Evolutionary conservation across 2,888 invertebrate species (phyloP), one percentile per base, ranked within the genome.

Genomic region (Hipparchia sbordonii): DNA sequence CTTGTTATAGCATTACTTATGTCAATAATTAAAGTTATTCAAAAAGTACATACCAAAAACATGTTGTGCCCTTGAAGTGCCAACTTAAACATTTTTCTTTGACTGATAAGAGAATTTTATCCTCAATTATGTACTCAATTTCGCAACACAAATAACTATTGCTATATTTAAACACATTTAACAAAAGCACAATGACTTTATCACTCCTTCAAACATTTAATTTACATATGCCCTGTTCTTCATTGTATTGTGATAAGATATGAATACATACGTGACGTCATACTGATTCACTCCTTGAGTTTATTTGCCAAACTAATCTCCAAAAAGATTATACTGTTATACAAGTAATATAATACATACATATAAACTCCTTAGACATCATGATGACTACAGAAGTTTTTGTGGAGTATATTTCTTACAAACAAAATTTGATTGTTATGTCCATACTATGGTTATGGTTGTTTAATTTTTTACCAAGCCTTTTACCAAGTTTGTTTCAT

Each of bases 191-290:
- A 75, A 74, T 78, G 74, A 76, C 74, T 70, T 76, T 70, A 77
- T 75, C 74, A 70, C 71, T 71, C 45, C 56, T 71, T 70, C 74
- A 76, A 76, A 77, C 72, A 74, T 75, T 76, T 68, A 72, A 76
- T 76, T 75, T 72, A 67, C 65, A 77, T 75, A 56, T 63, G 61
- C 63, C 67, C 74, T 72, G 72, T 60, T 46, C 65, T 63, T 63
- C n/a, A 57, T 67, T 57, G 57, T 57, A 57, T 67, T 70, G 48
- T 70, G 77, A 79, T 78, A 79, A 78, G 61, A 63, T 39, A 39
- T 39, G 39, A 39, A 2, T 39, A 39, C 39, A 39, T 39, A 67
- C 54, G 71, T 73, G 76, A 79, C 76, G 74, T 74, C 76, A 76
- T 67, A 8, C 69, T 61, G 72, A 74, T 59, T 70, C 73, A 76